Conservation (phyloP, 2,113 vertebrate species). For the Corythaeola cristata region DNA sequence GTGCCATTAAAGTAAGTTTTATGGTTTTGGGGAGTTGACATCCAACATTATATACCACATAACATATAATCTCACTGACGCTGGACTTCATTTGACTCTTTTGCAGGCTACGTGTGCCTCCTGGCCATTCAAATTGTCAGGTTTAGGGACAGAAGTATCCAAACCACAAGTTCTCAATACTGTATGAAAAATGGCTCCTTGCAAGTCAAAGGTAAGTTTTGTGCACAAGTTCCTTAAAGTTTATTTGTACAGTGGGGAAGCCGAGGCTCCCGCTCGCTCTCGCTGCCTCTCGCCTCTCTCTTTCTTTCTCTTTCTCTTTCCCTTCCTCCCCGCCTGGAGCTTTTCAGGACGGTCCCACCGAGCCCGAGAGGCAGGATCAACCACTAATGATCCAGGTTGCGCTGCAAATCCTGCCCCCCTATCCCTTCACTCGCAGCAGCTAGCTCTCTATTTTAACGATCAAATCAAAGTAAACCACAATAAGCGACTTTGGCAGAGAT, state of each 20-base stretch:
- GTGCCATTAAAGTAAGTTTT: constrained; percentile 99
- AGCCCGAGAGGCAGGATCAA: constrained; percentile 41
- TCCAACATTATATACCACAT: constrained; percentile 99
- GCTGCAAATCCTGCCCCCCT: constrained; percentile 13
- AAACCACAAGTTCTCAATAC: constrained; percentile 82
- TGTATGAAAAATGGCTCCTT: constrained; percentile 80
- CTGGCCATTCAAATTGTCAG: constrained; percentile 88
- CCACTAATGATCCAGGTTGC: constrained; percentile 28
- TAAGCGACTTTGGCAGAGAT: constrained; percentile 68
- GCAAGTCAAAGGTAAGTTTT: constrained; percentile 89
- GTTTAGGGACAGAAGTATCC: constrained; percentile 82
- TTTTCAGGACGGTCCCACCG: constrained; percentile 44
- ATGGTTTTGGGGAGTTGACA: constrained; percentile 99
- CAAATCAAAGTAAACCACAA: constrained; percentile 67
- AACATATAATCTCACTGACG: constrained; percentile 99
- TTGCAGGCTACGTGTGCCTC: constrained; percentile 90
- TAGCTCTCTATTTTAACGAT: constrained; percentile 54
- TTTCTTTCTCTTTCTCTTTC: neutral
- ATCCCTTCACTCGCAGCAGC: constrained; percentile 30
- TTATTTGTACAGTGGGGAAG: constrained; percentile 74
- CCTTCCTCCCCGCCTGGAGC: constrained; percentile 1
- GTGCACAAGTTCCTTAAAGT: constrained; percentile 75
- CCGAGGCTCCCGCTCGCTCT: constrained; percentile 21
- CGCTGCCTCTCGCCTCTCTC: neutral
- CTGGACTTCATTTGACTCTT: constrained; percentile 96